phyloP scores from a whole-genome alignment of 2,888 invertebrate genomes.

The Hydropsyche betteni region DNA sequence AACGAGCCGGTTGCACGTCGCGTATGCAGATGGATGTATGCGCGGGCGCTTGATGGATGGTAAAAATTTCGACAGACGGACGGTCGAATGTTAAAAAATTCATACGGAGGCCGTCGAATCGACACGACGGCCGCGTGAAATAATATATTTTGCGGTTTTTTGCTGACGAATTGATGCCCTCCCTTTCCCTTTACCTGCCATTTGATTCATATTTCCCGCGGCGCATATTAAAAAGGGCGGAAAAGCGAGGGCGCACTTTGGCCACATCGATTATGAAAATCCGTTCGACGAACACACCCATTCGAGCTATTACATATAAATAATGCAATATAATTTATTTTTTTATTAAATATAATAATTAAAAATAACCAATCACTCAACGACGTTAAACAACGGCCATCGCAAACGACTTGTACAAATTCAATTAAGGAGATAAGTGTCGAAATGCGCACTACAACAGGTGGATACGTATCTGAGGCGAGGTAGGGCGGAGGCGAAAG shows the following conservation, averaged over 20 bases:
- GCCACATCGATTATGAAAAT: no score
- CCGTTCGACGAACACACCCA: no score
- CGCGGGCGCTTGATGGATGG: conserved; percentile 1
- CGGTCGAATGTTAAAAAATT: neutral
- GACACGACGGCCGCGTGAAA: conserved; percentile 1
- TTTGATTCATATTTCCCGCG: no score
- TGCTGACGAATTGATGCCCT: neutral
- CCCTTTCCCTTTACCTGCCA: no score
- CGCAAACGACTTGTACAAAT: conserved; percentile 13
- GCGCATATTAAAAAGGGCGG: no score
- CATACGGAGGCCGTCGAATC: conserved; percentile 17
- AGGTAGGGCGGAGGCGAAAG: conserved; percentile 14
- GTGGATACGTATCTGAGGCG: conserved; percentile 22
- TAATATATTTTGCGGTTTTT: conserved; percentile 21
- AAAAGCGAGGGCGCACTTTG: no score
- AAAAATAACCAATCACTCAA: neutral
- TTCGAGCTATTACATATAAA: no score
- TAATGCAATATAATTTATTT: no score
- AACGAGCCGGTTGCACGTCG: conserved; percentile 23
- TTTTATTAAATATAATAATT: no score
- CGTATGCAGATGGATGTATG: conserved; percentile 29
- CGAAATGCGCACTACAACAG: neutral
- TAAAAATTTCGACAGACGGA: conserved; percentile 8
- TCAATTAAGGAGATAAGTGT: conserved; percentile 36
- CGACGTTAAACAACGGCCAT: neutral